Percentiles rank a stretch among this genome's conserved stretches.
Conservation (phyloP, 2,113 vertebrate species). For the Lathamus discolor region DNA sequence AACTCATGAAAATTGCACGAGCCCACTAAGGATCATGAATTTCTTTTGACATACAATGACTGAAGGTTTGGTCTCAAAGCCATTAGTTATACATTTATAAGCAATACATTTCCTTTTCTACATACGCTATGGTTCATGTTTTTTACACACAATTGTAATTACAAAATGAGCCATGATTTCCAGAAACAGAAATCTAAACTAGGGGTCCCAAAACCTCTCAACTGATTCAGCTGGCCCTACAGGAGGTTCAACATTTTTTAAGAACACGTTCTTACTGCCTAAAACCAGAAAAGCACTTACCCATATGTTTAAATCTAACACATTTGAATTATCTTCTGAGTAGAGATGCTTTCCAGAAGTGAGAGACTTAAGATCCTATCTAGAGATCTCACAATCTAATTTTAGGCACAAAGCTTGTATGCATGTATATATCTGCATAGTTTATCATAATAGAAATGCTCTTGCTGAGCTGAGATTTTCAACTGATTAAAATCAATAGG, state of each 20-base stretch:
- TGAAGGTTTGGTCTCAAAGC: not conserved
- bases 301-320: not conserved
- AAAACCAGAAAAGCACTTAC: not conserved
- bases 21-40: not conserved
- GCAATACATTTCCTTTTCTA: not conserved
- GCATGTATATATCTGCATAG: not conserved
- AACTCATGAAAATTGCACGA: not conserved
- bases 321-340: not conserved
- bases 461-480: not conserved
- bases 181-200: not conserved
- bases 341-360: not conserved
- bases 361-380: not conserved
- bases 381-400: not conserved
- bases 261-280: not conserved
- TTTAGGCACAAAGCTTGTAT: not conserved
- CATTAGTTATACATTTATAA: not conserved
- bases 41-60: not conserved
- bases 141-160: not conserved
- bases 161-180: not conserved
- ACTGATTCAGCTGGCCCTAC: not conserved
- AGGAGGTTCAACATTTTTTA: not conserved
- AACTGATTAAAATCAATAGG: not conserved
- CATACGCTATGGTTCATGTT: not conserved
- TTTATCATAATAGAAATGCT: not conserved
- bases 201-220: not conserved